Conservation (phyloP, 1,140 invertebrate species). For the Penaeus japonicus region DNA sequence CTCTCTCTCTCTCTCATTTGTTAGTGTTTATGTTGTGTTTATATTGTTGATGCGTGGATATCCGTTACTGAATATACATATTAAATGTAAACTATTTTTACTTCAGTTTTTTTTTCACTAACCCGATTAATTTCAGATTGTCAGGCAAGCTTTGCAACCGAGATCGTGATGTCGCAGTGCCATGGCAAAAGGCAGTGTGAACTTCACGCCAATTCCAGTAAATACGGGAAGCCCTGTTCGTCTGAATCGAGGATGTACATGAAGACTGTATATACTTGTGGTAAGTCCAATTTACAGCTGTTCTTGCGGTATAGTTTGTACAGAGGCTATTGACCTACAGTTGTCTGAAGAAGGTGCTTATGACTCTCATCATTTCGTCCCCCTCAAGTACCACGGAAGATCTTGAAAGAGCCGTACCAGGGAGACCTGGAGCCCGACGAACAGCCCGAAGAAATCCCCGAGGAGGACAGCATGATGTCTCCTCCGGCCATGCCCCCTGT, state of each 20-base stretch:
- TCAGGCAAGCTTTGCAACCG: constrained; percentile 83
- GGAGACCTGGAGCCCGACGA: constrained; percentile 78
- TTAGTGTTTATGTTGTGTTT: background rate
- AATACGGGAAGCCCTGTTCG: constrained; percentile 86
- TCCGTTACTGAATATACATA: too few relatives aligned
- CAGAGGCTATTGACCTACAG: too few relatives aligned
- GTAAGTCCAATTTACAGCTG: constrained; percentile 71
- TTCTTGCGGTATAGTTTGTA: too few relatives aligned
- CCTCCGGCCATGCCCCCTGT: constrained; percentile 6
- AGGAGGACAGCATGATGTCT: background rate
- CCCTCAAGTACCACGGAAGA: constrained; percentile 79
- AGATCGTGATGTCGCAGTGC: constrained; percentile 87
- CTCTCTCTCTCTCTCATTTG: too few relatives aligned
- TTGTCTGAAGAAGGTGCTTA: background rate
- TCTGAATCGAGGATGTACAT: constrained; percentile 86
- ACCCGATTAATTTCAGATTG: constrained; percentile 74
- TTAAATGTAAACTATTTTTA: too few relatives aligned
- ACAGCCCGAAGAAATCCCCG: background rate
- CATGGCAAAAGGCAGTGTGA: constrained; percentile 86
- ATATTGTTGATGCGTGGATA: too few relatives aligned
- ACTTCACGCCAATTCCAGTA: constrained; percentile 80
- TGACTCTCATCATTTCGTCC: background rate
- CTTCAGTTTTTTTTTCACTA: too few relatives aligned
- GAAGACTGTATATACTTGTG: constrained; percentile 91
- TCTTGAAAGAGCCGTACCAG: constrained; percentile 81